Evolutionary conservation across 2,113 vertebrate genomes (phyloP).

Genomic region (Larimichthys crocea): DNA sequence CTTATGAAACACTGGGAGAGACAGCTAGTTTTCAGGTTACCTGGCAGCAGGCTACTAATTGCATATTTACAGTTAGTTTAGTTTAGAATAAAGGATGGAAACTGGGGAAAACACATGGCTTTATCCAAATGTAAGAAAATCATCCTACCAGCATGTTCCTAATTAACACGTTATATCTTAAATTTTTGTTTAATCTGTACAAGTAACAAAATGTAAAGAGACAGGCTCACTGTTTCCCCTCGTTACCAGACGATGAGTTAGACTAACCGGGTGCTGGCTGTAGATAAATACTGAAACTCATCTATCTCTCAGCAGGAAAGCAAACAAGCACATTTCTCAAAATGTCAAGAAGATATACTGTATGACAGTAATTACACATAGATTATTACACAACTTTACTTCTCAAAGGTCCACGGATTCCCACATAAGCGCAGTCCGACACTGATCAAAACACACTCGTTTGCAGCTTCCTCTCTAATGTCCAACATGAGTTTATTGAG

Average conservation of each 20-base stretch:
- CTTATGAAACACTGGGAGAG: background rate
- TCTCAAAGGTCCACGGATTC: conserved; percentile 10
- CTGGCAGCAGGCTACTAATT: too few relatives aligned
- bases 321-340: conserved; percentile 2
- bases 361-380: conserved; percentile 33
- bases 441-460: conserved; percentile 27
- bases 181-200: background rate
- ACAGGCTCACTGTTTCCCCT: background rate
- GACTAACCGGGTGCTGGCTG: background rate
- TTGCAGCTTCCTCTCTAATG: conserved; percentile 28
- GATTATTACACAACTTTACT: conserved; percentile 17
- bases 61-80: background rate
- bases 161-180: background rate
- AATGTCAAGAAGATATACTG: background rate
- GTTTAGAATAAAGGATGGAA: background rate
- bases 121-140: too few relatives aligned
- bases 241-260: background rate
- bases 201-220: background rate
- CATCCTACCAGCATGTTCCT: background rate
- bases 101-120: too few relatives aligned
- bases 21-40: background rate
- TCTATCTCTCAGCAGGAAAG: background rate
- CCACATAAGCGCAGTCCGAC: conserved; percentile 10
- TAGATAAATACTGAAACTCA: background rate
- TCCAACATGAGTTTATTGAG: conserved; percentile 57